Evolutionary conservation across 2,113 vertebrate species (phyloP), one percentile per base, ranked within the genome.

Genomic region (Pygoscelis antarcticus): DNA sequence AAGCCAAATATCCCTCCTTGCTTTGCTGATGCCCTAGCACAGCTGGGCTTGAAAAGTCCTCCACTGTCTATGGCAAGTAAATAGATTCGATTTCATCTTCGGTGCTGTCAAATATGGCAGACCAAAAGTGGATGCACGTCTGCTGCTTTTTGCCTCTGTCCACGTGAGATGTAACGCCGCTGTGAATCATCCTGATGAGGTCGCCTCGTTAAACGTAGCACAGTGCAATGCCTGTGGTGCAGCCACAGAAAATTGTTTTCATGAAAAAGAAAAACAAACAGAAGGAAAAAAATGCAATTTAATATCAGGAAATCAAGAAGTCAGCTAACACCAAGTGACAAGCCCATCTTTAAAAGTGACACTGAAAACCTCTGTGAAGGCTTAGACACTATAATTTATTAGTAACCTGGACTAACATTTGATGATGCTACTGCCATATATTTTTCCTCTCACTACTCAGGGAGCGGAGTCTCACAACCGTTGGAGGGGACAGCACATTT

Each of bases 131-230:
- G 79, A 51, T 2, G 0, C 30, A 44, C 54, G 40, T 3, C 20
- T 65, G 89, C 62, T 71, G 70, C 58, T 55, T 40, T 74, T 5
- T 49, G 57, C 51, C 52, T 87, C 21, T 2, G 0, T 61, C 13
- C 74, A 5, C 26, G 26, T 7, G 2, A 76, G 85, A 44, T 34
- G 9, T 5, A 87, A 3, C 30, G 46, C 12, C 0, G 0, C 44
- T 2, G 51, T 42, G 78, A 91, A 46, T 58, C 57, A 55, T 8
- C 34, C 20, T 1, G 0, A 8, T 0, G 3, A 57, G 46, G 79
- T 13, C 8, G 2, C 52, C 74, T 10, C 18, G 0, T 8, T 69
- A 32, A 40, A 49, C 9, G 1, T 0, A n/a, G 20, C 2, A 0
- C 76, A 4, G 54, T 2, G 60, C 44, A 13, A 61, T 0, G 30